Percentiles rank a stretch among this genome's conserved stretches.
These are phyloP conservation scores for Sylvietta virens DNA, from an alignment of 2,113 vertebrate species.

Conservation along the genomic window DNA sequence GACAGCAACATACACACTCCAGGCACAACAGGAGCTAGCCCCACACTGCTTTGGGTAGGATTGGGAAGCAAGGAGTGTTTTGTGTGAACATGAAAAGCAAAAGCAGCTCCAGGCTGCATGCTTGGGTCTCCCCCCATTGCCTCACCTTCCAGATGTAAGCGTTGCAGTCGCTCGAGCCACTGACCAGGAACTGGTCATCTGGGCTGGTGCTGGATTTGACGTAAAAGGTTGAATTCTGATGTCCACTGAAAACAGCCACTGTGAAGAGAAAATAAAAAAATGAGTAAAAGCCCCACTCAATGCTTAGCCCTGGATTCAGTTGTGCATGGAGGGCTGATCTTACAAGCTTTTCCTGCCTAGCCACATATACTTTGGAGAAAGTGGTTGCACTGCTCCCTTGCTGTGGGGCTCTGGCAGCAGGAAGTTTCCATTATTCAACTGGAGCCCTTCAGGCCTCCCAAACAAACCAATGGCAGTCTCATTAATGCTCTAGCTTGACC, in stretches of 20 bases:
- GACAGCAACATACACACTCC: background rate
- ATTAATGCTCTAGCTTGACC: background rate
- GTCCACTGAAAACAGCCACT: conserved; percentile 88
- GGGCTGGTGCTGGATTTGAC: conserved; percentile 91
- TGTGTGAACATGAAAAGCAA: background rate
- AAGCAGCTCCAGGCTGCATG: background rate
- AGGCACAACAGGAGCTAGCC: background rate
- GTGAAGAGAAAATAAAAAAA: background rate
- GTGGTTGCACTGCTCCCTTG: background rate
- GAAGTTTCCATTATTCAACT: background rate
- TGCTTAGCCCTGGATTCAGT: background rate
- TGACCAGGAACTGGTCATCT: conserved; percentile 91
- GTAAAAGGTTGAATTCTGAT: conserved; percentile 95
- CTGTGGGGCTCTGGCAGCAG: background rate
- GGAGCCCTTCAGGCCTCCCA: background rate
- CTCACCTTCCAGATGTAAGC: conserved; percentile 94
- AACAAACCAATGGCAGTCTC: background rate
- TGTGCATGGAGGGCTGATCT: background rate
- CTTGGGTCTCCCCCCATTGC: background rate
- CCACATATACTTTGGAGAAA: conserved; percentile 3
- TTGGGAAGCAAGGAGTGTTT: background rate
- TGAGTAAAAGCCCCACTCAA: background rate
- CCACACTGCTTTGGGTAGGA: background rate
- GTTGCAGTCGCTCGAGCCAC: conserved; percentile 88
- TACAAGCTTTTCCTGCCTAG: conserved; percentile 40